A percentile compares a stretch with the other conserved stretches of the same genome.
These are phyloP conservation scores for Anthopleura xanthogrammica DNA, from an alignment of 92 coral and sea anemone species.

Conservation along the genomic window DNA sequence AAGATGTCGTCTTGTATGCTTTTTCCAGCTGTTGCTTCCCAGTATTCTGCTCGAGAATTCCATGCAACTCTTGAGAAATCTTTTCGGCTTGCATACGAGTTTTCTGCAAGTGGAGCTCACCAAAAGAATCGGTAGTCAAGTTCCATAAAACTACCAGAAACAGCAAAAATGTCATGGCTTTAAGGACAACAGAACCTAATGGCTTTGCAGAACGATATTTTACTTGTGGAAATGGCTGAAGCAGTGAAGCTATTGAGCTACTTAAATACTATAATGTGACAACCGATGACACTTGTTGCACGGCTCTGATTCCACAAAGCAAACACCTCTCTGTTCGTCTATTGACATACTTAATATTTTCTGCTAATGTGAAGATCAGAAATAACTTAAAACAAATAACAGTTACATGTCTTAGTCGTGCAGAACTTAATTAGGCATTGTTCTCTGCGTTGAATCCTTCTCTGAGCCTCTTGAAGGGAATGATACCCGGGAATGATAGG, in stretches of 20 bases:
- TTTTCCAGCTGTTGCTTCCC: conserved; percentile 5
- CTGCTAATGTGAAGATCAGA: neutral
- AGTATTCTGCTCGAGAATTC: neutral
- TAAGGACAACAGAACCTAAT: neutral
- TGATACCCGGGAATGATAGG: neutral
- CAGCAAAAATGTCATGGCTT: neutral
- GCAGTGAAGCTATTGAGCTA: neutral
- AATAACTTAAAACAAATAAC: neutral
- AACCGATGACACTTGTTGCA: neutral
- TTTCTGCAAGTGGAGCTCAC: neutral
- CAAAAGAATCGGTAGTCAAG: neutral
- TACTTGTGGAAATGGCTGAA: neutral
- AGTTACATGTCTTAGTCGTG: neutral
- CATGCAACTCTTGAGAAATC: conserved; percentile 9
- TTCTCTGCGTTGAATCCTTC: neutral
- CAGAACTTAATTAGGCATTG: neutral
- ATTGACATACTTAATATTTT: neutral
- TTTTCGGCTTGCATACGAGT: neutral
- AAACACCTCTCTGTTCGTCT: neutral
- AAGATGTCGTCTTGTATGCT: conserved; percentile 7
- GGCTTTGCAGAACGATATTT: neutral
- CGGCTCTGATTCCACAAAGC: neutral
- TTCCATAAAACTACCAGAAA: neutral
- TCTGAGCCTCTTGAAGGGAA: neutral
- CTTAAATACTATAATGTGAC: neutral